Percentiles rank a stretch among this genome's conserved stretches.
These are phyloP conservation scores for Himantopus leucocephalus DNA, from an alignment of 2,113 vertebrate genomes.

Conservation along the genomic window DNA sequence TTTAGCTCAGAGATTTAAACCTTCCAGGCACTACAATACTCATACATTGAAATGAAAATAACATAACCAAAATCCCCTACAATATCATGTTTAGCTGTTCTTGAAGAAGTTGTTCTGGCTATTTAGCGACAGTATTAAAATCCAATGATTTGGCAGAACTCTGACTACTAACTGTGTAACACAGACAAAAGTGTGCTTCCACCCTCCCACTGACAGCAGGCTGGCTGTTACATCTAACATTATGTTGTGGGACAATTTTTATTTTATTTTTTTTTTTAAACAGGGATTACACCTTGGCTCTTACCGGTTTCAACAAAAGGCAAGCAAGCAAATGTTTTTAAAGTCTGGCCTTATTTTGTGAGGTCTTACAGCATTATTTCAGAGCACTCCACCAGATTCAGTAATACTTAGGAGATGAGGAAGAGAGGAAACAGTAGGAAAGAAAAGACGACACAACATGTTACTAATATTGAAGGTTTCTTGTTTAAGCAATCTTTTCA, in stretches of 20 bases:
- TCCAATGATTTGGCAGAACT: background rate
- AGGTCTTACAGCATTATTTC: background rate
- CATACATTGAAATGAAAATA: background rate
- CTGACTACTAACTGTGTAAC: background rate
- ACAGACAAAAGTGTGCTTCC: background rate
- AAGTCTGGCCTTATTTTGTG: background rate
- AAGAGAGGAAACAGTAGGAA: background rate
- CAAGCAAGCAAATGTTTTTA: background rate
- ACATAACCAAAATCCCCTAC: background rate
- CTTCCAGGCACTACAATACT: background rate
- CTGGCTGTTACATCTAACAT: background rate
- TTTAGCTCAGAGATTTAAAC: background rate
- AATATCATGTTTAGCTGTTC: background rate
- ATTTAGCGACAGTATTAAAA: background rate
- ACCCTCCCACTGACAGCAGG: background rate
- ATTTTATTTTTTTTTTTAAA: background rate
- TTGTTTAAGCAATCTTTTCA: background rate
- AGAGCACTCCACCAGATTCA: background rate
- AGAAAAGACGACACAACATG: background rate
- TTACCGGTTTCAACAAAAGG: background rate
- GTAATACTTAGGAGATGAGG: background rate
- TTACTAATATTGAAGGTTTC: background rate
- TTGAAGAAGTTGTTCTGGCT: background rate
- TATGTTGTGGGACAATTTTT: background rate
- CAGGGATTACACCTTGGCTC: background rate